Evolutionary conservation across 2,888 invertebrate genomes (phyloP), one percentile per base, ranked within the genome.

Genomic region (Ophion obscuratus): DNA sequence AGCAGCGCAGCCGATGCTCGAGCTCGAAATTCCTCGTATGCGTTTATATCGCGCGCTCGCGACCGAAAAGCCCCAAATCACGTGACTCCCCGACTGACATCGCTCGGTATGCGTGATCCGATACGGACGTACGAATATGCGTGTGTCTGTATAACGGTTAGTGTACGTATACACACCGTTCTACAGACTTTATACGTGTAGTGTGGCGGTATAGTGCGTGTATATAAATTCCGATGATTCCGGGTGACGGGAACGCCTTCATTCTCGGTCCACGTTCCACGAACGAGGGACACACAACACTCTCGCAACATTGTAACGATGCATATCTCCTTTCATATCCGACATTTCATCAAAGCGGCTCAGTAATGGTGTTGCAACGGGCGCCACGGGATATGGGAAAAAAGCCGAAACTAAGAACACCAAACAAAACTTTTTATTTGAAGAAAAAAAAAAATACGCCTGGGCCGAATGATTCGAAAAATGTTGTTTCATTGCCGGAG

Each of bases 201-300:
- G 53, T 53, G 53, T 53, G 53, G 24, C 67, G 4, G 44, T n/a
- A n/a, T 6, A 24, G 57, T 27, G 53, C 10, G n/a, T 5, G 20
- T 68, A 17, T n/a, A 67, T 44, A 70, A 67, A 83, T 83, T 74
- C 83, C 83, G 14, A 47, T 36, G 53, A 68, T 79, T 79, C 36
- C 83, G 40, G 47, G 17, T 62, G 70, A 82, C 70, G 79, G 24
- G 62, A 75, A 61, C 64, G 53, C 62, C 62, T 75, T 62, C 47
- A 75, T 75, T 62, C 24, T 36, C 36, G 14, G 17, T 53, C 57
- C 27, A 53, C 36, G 78, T 78, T 79, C 78, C 36, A 47, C 27
- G 67, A 59, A 67, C 66, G 59, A 74, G 27, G 11, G 53, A 9
- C 17, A n/a, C n/a, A n/a, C 53, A 20, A 27, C 20, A 20, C 40